Conservation (phyloP, 1,140 invertebrate genomes). For the Frieseomelitta varia region DNA sequence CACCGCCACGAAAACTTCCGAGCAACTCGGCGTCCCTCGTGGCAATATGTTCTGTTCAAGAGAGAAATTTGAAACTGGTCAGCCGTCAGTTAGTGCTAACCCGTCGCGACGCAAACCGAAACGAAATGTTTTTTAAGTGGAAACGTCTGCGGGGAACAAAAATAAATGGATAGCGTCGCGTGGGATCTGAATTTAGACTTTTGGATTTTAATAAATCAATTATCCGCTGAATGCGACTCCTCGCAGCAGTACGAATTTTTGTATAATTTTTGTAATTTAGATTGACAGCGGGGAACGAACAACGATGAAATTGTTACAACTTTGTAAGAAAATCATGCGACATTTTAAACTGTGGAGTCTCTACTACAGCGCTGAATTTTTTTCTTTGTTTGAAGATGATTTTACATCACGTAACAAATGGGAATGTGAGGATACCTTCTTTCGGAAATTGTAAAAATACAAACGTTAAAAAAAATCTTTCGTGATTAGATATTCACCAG, state of each 20-base stretch:
- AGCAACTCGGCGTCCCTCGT: neutral
- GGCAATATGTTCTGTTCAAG: neutral
- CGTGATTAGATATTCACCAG: too few relatives aligned
- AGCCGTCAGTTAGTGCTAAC: neutral
- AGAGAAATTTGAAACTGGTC: neutral
- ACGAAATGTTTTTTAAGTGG: neutral
- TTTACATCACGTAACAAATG: too few relatives aligned
- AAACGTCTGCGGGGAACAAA: neutral
- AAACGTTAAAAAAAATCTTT: neutral
- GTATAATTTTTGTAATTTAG: too few relatives aligned
- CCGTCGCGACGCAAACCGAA: neutral
- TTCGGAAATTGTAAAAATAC: too few relatives aligned
- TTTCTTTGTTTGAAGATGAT: too few relatives aligned
- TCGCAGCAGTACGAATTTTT: neutral
- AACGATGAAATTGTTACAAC: too few relatives aligned
- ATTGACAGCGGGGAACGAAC: too few relatives aligned
- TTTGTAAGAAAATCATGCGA: too few relatives aligned
- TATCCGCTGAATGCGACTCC: neutral
- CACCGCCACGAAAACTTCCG: neutral
- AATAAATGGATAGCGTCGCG: conserved; percentile 2
- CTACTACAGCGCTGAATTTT: too few relatives aligned
- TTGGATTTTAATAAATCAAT: neutral
- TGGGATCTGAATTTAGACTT: conserved; percentile 6
- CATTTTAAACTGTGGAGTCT: too few relatives aligned
- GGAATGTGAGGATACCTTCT: too few relatives aligned